Evolutionary conservation across 2,888 invertebrate species (phyloP), one percentile per base, ranked within the genome.

Genomic region (Caenorhabditis sp.): DNA sequence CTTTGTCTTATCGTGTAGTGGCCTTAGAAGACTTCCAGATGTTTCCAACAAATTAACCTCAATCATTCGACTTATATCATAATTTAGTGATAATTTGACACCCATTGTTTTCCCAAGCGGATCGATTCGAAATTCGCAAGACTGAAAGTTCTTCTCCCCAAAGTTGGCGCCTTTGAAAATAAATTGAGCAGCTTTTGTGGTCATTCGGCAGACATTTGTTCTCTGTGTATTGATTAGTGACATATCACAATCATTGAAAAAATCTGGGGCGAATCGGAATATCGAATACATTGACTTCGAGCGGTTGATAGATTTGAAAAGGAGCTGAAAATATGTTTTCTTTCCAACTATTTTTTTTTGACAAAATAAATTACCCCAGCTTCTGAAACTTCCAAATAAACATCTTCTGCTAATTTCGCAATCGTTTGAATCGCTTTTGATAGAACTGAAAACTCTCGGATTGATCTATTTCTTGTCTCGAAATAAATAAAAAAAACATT

Each of bases 21-120:
- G 59, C n/a, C 67, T 61, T 12, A 68, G 59, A 12, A 73, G 59
- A n/a, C 38, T 26, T 20, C 54, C 52, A 14, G 62, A 50, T 58
- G 59, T 59, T 58, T 79, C 79, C 31, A 76, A 58, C 20, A 79
- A 63, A 17, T 70, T 71, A 21, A 67, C 70, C 31, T 77, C 57
- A 20, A 79, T 61, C 10, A 53, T 75, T 53, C 70, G 58, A n/a
- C 62, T 27, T 12, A 43, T 23, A 63, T 67, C 73, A n/a, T 66
- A 66, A 21, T 73, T 73, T 62, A 73, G 58, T 27, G 58, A 60
- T 12, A 73, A 14, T 12, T 68, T 68, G 12, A 68, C 68, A 4
- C 26, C 26, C 73, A 73, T 63, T 25, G 49, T 59, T 14, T 73
- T 68, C 23, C 54, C 61, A 38, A 50, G 64, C 14, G 73, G 73